Evolutionary conservation across 2,113 vertebrate species (phyloP), one percentile per base, ranked within the genome.

Genomic region (Malaclemys terrapin): DNA sequence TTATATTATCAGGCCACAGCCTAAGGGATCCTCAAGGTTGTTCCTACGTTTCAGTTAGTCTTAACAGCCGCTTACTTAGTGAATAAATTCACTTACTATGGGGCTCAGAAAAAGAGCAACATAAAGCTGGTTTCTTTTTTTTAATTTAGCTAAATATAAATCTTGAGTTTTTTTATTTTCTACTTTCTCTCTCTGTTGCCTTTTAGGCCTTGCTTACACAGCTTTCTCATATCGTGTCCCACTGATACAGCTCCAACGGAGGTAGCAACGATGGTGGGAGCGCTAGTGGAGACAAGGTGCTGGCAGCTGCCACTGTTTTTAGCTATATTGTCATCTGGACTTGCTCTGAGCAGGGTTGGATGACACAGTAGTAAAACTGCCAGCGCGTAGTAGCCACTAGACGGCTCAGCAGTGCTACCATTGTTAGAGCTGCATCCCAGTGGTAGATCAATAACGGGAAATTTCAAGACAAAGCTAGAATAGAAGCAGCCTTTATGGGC

Each of bases 1-100:
- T 96, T 78, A 83, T 91, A 90, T 94, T 84, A 96, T 49, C 59
- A 91, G 93, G 83, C 8, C 38, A 80, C 35, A 89, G 80, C 4
- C 90, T 95, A 53, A 93, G 31, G 45, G 1, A 5, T 24, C 7
- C 47, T 93, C 59, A 69, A 19, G 22, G 84, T 82, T 76, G 49
- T 53, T 57, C 84, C 56, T 11, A 52, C 24, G 45, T 85, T 95
- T 96, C 17, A 20, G 83, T 94, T 87, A 91, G 90, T 91, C 53
- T 87, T 27, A 89, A 93, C 29, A 95, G 78, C 45, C 65, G 75
- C 38, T 29, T 84, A 59, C 69, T 95, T 59, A 85, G 57, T 86
- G 62, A 93, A 96, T 6, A 9, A 92, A 94, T 85, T 91, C 72
- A 92, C 82, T 96, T 90, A 75, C 54, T 57, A n/a, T 0, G 3